Percentiles rank a stretch among this genome's conserved stretches.
Evolutionary conservation across 2,113 vertebrate species (phyloP).

Genomic region (Hippocampus zosterae): DNA sequence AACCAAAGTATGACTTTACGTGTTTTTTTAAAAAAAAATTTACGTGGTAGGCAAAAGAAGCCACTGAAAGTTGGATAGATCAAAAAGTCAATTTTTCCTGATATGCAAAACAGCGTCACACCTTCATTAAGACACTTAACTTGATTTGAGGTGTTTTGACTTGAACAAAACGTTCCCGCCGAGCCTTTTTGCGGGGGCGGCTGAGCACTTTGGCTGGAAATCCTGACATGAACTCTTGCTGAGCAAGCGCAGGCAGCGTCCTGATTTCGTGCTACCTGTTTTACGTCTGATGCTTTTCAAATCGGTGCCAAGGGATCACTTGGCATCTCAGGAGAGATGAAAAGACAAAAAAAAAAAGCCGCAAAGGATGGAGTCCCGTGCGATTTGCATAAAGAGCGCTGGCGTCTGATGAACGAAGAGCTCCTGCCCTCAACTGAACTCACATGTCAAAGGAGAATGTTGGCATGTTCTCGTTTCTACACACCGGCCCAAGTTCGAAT

Average conservation of each 20-base stretch:
- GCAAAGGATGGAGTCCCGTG: not conserved
- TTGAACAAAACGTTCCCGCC: constrained; percentile 30
- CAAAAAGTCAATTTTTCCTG: no score
- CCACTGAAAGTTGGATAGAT: no score
- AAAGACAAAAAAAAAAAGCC: not conserved
- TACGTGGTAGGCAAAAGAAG: no score
- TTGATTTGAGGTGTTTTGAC: not conserved
- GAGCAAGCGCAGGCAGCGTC: constrained; percentile 47
- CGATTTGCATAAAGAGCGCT: not conserved
- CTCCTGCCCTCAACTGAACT: not conserved
- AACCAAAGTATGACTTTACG: no score
- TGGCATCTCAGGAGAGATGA: not conserved
- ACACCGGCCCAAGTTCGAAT: not conserved
- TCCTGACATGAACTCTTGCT: constrained; percentile 31
- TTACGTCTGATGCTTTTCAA: constrained; percentile 29
- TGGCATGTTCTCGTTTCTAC: not conserved
- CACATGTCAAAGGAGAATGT: not conserved
- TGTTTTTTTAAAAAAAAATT: no score
- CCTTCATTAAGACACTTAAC: not conserved
- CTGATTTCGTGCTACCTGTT: constrained; percentile 26
- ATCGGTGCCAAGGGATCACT: constrained; percentile 17
- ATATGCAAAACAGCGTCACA: no score
- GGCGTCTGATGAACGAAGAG: not conserved
- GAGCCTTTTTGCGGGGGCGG: constrained; percentile 17
- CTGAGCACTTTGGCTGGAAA: constrained; percentile 27